Base-by-base conservation (phyloP, 1,140 invertebrate species). In the Magallana ariakensis region DNA sequence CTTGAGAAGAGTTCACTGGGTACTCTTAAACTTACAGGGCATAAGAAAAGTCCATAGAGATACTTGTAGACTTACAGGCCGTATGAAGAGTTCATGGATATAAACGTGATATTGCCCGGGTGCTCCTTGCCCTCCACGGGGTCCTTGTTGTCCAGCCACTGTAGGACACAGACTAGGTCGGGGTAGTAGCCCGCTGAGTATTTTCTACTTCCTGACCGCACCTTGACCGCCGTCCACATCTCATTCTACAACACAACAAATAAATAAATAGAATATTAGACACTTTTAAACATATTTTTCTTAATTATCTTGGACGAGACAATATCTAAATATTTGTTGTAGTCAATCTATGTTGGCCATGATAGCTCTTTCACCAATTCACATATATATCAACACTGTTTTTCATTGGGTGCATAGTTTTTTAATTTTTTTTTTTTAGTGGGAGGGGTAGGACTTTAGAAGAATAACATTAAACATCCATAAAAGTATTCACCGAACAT, bases 21-120 rank as follows among this genome's bases (percentile, higher is more conserved):
- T 46, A 46, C 33, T 46, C 5, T 46, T 2, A 46, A 46, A 0
- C 33, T 46, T 46, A 0, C 33, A 46, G 33, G 33, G 33, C 33
- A 46, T 46, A 46, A 33, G 33, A 33, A 33, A 46, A 46, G 33
- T 46, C 1, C 33, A 46, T 46, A 46, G 33, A 33, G 33, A 33
- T 33, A 33, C 33, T 33, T 33, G 33, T 33, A n/a, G 16, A 97
- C 97, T 97, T 96, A 99, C 98, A 99, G 95, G 94, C 98, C 98
- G 95, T 98, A 99, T 53, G 97, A 97, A 90, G 98, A 99, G 95
- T 99, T 99, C 93, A 99, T 96, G 91, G 97, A 97, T 91, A 99
- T 96, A 87, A 97, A 97, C 86, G 98, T 97, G 85, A 99, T 97
- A 92, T 96, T 96, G 90, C 97, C 97, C 56, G 97, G 96, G 82